These are phyloP conservation scores for Eumeta japonica DNA, from an alignment of 1,140 invertebrate genomes.

Conservation along the genomic window DNA sequence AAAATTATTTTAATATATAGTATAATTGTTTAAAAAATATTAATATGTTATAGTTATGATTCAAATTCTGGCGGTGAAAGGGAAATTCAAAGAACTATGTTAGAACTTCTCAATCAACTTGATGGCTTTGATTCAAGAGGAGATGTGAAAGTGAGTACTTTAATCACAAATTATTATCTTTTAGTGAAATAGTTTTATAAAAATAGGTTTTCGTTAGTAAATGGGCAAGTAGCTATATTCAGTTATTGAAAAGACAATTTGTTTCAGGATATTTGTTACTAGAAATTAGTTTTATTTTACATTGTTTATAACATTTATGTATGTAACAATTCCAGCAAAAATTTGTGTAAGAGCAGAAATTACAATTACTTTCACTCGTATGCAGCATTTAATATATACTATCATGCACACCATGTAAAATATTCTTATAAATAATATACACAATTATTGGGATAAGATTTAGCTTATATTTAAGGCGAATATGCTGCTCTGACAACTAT, in stretches of 20 bases:
- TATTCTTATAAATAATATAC: too few species aligned
- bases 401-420: too few species aligned
- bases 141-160: constrained; percentile 79
- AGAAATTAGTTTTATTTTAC: neutral
- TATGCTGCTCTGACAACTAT: too few species aligned
- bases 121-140: constrained; percentile 98
- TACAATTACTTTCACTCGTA: too few species aligned
- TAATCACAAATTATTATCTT: constrained; percentile 4
- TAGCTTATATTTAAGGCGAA: too few species aligned
- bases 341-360: too few species aligned
- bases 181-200: constrained; percentile 5
- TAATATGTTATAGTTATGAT: constrained; percentile 72
- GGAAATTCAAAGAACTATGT: constrained; percentile 99
- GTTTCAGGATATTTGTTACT: neutral
- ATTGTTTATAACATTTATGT: neutral
- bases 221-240: neutral
- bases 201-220: constrained; percentile 5
- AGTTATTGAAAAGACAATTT: neutral
- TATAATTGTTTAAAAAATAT: neutral
- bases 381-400: too few species aligned
- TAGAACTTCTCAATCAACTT: constrained; percentile 97
- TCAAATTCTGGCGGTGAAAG: constrained; percentile 99
- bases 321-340: too few species aligned
- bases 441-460: too few species aligned
- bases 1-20: constrained; percentile 2